Evolutionary conservation across 2,888 invertebrate species (phyloP), one percentile per base, ranked within the genome.

Genomic region (Ctenicera cuprea): DNA sequence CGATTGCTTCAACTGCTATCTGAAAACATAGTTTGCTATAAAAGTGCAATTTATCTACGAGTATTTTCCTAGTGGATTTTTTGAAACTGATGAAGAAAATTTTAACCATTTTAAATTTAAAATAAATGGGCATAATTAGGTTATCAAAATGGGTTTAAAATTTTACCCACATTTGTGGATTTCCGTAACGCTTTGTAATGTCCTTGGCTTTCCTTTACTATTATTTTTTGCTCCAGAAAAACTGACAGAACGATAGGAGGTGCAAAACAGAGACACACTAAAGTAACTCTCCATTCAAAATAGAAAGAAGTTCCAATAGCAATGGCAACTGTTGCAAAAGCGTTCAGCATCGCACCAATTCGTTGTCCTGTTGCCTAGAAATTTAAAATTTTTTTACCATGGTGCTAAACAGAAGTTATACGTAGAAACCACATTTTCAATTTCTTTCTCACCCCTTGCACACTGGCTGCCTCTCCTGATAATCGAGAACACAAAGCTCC

Each of bases 1-100:
- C 90, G 0, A 95, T 93, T 1, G 93, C 94, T 86, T 95, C 95
- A n/a, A 94, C 93, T 5, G 94, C 93, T 73, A 94, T 88, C 92
- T 91, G 82, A 43, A 85, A 66, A 11, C 0, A 16, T 38, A 8
- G 11, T 14, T 63, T 0, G 0, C 20, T 11, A 0, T 8, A 18
- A 14, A 26, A 0, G 8, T 11, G 16, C 0, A 50, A 30, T 22
- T 54, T 7, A 1, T 2, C n/a, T n/a, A n/a, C n/a, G n/a, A n/a
- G n/a, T n/a, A n/a, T n/a, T n/a, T n/a, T n/a, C n/a, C n/a, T n/a
- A n/a, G n/a, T n/a, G n/a, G n/a, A n/a, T n/a, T n/a, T n/a, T n/a
- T n/a, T n/a, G n/a, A n/a, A n/a, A n/a, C n/a, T n/a, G n/a, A n/a
- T n/a, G n/a, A 30, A 2, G 14, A 11, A 8, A 16, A 12, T 50